Evolutionary conservation across 2,888 invertebrate species (phyloP), one percentile per base, ranked within the genome.

Genomic region (Dynastes hyllus): DNA sequence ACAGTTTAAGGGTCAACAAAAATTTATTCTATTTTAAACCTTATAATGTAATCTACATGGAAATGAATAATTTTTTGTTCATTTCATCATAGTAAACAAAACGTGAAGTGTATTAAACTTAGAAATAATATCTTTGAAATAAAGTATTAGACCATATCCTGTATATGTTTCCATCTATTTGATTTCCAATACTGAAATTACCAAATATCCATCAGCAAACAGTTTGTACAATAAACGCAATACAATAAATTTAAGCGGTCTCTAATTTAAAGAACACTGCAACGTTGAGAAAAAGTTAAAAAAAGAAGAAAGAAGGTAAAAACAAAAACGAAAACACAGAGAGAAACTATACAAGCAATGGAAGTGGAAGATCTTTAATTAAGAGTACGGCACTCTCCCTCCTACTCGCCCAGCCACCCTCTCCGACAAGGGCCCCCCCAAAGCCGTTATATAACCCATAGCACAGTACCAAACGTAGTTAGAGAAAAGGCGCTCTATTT

Each of bases 311-410:
- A 65, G 13, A n/a, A 29, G 13, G 37, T 3, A 13, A 2, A 66
- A 66, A 40, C 32, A 45, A 45, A 45, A 66, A 37, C n/a, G 66
- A 66, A 66, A 66, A 37, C 37, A 66, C 51, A 27, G 27, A 69
- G 69, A 69, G 69, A 69, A 27, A 66, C 40, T 71, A 27, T 29
- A 55, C 40, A 61, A 37, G 73, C 61, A 58, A 13, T 73, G 58
- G 73, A 71, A 61, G 53, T 61, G 70, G 70, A 70, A 40, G 69
- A 69, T 78, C 78, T 78, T 78, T 70, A 78, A 69, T 78, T 71
- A 77, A 77, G 67, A 69, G 58, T 67, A 53, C 58, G 66, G 37
- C 71, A 78, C 73, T 37, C 71, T 55, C 29, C 37, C 55, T 29
- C 45, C 69, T 45, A 32, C 8, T 16, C 40, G 40, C 55, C 37